These are phyloP conservation scores for Deilephila porcellus DNA, from an alignment of 2,888 invertebrate species.

Conservation along the genomic window DNA sequence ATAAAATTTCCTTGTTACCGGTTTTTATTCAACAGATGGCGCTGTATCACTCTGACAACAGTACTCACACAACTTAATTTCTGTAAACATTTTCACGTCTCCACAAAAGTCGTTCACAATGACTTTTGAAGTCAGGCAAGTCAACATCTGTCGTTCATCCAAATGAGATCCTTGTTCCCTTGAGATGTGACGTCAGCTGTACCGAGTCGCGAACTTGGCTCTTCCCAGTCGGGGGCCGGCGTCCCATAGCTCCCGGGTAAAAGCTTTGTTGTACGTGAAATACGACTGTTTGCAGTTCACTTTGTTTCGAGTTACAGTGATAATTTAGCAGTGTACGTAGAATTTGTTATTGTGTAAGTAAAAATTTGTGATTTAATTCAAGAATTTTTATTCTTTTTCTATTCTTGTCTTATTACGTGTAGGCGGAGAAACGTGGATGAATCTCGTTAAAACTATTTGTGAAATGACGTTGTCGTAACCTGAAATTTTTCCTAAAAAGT, in stretches of 20 bases:
- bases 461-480: no score
- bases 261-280: slow-evolving; percentile 1
- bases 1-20: not conserved
- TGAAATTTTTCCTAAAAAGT: no score
- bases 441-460: no score
- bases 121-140: not conserved
- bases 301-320: not conserved
- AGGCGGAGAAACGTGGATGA: no score
- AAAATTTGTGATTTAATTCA: not conserved
- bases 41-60: not conserved
- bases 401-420: no score
- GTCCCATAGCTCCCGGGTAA: not conserved
- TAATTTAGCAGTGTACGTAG: not conserved
- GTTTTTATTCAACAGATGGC: not conserved
- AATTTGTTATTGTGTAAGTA: not conserved
- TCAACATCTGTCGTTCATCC: not conserved
- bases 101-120: not conserved
- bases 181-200: not conserved
- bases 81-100: not conserved
- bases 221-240: not conserved
- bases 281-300: not conserved
- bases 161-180: not conserved
- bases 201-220: not conserved
- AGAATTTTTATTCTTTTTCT: not conserved
- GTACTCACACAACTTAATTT: not conserved